Percentiles rank a stretch among this genome's conserved stretches.
Evolutionary conservation across 2,113 vertebrate genomes (phyloP).

Genomic region (Genyomyrus donnyi): DNA sequence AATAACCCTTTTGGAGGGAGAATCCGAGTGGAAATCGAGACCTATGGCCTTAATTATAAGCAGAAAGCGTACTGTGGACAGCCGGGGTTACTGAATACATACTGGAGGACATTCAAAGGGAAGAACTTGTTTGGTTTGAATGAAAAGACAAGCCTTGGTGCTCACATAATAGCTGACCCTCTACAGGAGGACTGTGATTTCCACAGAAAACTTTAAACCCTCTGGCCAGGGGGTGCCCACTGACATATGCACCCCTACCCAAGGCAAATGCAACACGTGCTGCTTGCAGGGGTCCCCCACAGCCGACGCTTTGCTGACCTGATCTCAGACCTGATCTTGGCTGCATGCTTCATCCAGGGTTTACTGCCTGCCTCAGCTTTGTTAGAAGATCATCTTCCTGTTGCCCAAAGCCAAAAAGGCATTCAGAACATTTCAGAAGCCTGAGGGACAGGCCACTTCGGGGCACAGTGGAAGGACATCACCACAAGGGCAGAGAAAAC

Average conservation of each 20-base stretch:
- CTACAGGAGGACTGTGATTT: not conserved
- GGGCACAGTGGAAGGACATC: not conserved
- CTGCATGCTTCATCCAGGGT: not conserved
- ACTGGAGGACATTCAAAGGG: not conserved
- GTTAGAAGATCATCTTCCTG: not conserved
- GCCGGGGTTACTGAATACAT: not conserved
- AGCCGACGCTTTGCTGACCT: not conserved
- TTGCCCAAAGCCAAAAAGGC: not conserved
- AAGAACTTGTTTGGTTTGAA: not conserved
- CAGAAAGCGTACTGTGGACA: not conserved
- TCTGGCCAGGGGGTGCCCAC: not conserved
- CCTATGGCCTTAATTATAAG: not conserved
- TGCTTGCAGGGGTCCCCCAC: not conserved
- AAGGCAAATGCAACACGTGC: not conserved
- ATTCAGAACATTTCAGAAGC: not conserved
- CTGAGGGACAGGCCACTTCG: not conserved
- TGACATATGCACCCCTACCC: not conserved
- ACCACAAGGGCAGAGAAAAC: not conserved
- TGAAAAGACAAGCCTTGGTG: not conserved
- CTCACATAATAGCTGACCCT: not conserved
- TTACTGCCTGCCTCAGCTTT: not conserved
- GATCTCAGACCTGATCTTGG: not conserved
- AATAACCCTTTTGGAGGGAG: constrained; percentile 3
- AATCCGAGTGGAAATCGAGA: not conserved
- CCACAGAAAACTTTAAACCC: not conserved